Percentiles rank a stretch among this genome's conserved stretches.
These are phyloP conservation scores for Carabus problematicus DNA, from an alignment of 2,888 invertebrate genomes.

Conservation along the genomic window DNA sequence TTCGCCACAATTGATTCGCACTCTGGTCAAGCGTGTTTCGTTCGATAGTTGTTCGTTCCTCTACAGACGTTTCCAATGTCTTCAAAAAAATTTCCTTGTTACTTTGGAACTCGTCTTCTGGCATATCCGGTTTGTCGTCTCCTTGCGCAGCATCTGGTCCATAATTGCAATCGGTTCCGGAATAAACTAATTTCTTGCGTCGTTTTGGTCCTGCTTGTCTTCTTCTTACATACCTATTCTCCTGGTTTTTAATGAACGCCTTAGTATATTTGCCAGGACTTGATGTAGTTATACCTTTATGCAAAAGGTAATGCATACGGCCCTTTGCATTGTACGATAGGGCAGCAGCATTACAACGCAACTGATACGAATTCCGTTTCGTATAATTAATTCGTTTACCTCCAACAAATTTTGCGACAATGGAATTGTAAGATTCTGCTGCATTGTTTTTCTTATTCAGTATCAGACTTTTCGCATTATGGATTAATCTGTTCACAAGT, in stretches of 20 bases:
- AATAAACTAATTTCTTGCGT: not conserved
- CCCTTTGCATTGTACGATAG: not conserved
- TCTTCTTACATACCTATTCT: not conserved
- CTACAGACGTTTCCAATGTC: not conserved
- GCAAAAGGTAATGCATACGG: not conserved
- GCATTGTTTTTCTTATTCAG: slow-evolving; percentile 23
- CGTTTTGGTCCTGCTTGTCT: not conserved
- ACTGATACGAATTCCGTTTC: not conserved
- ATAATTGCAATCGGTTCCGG: not conserved
- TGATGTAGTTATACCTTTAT: not conserved
- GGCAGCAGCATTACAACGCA: not conserved
- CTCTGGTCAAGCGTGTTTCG: not conserved
- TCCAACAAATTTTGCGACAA: slow-evolving; percentile 24
- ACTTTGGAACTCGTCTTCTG: not conserved
- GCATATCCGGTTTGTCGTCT: not conserved
- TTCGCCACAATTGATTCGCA: not conserved
- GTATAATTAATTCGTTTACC: slow-evolving; percentile 22
- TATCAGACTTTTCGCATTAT: slow-evolving; percentile 20
- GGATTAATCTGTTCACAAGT: slow-evolving; percentile 11
- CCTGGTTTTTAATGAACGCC: not conserved
- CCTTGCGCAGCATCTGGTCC: slow-evolving; percentile 3
- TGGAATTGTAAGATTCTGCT: slow-evolving; percentile 32
- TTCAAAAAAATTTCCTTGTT: not conserved
- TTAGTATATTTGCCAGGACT: not conserved
- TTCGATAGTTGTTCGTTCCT: not conserved